These are phyloP conservation scores for Lacerta viridis DNA, from an alignment of 2,797 vertebrate species.

Conservation along the genomic window DNA sequence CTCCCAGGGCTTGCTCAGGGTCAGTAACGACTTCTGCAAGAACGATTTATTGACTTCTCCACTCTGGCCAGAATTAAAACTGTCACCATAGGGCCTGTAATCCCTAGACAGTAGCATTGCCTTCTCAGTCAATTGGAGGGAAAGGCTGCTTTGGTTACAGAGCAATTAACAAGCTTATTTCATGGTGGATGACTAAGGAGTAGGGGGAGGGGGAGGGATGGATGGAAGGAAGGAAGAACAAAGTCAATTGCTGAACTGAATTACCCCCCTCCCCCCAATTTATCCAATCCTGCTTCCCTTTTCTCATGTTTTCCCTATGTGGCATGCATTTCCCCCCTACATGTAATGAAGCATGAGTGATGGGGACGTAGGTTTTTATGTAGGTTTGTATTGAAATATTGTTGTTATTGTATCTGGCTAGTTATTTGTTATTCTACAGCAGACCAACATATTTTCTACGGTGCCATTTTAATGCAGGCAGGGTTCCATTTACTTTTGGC, in stretches of 20 bases:
- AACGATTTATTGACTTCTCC: conserved; percentile 79
- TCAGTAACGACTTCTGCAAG: conserved; percentile 70
- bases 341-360: conserved; percentile 24
- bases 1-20: conserved; percentile 68
- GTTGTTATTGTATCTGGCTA: neutral
- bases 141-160: conserved; percentile 71
- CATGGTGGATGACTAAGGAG: conserved; percentile 68
- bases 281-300: conserved; percentile 1
- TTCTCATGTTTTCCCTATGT: neutral
- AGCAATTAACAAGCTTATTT: conserved; percentile 78
- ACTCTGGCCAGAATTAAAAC: conserved; percentile 74
- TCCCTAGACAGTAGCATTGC: conserved; percentile 66
- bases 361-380: neutral
- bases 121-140: conserved; percentile 74
- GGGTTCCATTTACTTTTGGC: neutral
- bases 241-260: conserved; percentile 22
- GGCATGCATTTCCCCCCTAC: neutral
- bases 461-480: neutral
- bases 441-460: neutral
- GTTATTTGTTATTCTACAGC: neutral
- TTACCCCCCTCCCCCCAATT: conserved; percentile 22
- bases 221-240: conserved; percentile 32
- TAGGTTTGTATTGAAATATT: conserved; percentile 8
- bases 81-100: conserved; percentile 71
- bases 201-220: conserved; percentile 56